Conservation (phyloP, 2,888 invertebrate species). For the Amiota mariae region DNA sequence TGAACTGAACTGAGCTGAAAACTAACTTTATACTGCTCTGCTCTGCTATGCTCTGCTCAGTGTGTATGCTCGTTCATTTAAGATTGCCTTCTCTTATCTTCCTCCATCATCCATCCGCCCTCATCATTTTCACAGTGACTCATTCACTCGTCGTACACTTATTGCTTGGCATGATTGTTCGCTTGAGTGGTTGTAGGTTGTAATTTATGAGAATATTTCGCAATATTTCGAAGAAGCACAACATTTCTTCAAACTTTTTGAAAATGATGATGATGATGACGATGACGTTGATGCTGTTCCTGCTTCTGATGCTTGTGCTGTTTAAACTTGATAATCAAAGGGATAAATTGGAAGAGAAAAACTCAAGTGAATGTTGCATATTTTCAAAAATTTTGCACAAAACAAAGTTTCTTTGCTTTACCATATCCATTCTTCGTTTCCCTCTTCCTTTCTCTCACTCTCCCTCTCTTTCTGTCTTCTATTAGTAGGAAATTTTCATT, state of each 20-base stretch:
- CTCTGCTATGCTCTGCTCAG: too few relatives aligned
- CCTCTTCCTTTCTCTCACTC: background rate
- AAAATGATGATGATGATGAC: background rate
- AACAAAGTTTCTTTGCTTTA: background rate
- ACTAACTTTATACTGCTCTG: too few relatives aligned
- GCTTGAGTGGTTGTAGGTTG: background rate
- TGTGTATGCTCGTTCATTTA: too few relatives aligned
- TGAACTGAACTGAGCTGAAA: too few relatives aligned
- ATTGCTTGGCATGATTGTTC: background rate
- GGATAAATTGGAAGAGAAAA: background rate
- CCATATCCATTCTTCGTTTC: background rate
- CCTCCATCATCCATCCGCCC: too few relatives aligned
- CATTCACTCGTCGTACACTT: background rate
- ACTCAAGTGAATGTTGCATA: conserved; percentile 15
- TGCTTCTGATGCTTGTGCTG: background rate
- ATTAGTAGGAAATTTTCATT: too few relatives aligned
- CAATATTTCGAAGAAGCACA: conserved; percentile 11
- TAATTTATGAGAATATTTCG: conserved; percentile 11
- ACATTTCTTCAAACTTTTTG: conserved; percentile 16
- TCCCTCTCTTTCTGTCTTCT: background rate
- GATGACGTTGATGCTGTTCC: background rate
- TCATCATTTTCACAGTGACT: too few relatives aligned
- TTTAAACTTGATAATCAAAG: too few relatives aligned
- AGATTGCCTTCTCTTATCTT: too few relatives aligned
- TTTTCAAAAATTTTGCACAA: background rate